A percentile compares a stretch with the other conserved stretches of the same genome.
These are phyloP conservation scores for Tetramorium simillimum DNA, from an alignment of 1,140 invertebrate species.

Conservation along the genomic window DNA sequence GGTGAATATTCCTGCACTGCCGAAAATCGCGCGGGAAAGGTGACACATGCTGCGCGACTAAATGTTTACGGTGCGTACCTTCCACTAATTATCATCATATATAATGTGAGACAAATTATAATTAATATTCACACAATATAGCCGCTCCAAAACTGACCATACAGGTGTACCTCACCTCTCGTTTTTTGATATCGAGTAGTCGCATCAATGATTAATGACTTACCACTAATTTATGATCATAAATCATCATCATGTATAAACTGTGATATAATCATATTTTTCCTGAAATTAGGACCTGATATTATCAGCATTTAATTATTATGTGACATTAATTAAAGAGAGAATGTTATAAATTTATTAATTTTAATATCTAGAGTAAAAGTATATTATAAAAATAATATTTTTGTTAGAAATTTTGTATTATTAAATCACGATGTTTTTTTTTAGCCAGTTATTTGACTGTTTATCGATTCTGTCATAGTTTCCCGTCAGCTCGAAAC, in stretches of 20 bases:
- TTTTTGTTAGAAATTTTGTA: not conserved
- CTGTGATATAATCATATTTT: not conserved
- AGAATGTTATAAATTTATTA: not conserved
- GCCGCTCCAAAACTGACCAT: not conserved
- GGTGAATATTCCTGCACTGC: constrained; percentile 94
- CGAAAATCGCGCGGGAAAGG: constrained; percentile 91
- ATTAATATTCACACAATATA: constrained; percentile 7
- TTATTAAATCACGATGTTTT: not conserved
- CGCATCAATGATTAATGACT: constrained; percentile 31
- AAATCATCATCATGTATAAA: constrained; percentile 7
- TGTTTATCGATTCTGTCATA: not conserved
- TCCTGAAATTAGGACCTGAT: not conserved
- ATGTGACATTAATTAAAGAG: constrained; percentile 9
- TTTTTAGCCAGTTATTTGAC: not conserved
- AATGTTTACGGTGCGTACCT: constrained; percentile 92
- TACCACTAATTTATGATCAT: constrained; percentile 4
- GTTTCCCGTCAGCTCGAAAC: not conserved
- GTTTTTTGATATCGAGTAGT: constrained; percentile 2
- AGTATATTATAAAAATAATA: not conserved
- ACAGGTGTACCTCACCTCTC: too few relatives aligned
- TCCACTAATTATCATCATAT: constrained; percentile 39
- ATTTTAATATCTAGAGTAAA: not conserved
- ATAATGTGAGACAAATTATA: constrained; percentile 38
- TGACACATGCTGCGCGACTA: constrained; percentile 91
- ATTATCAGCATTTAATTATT: constrained; percentile 1